Conservation (phyloP, 2,797 vertebrate species). For the Ceryle rudis region DNA sequence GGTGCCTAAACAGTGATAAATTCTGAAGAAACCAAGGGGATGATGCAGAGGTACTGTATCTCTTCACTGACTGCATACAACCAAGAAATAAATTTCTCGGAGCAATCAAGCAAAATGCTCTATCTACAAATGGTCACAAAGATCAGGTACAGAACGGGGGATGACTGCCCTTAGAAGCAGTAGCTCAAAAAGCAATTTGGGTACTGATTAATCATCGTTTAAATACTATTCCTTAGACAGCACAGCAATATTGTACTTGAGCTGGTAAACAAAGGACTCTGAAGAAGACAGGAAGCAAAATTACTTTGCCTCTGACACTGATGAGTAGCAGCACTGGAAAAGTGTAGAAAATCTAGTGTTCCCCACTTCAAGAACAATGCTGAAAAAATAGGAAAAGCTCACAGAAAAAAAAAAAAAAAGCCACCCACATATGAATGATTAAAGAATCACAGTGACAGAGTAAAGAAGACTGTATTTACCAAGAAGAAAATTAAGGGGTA, state of each 20-base stretch:
- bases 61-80: not conserved
- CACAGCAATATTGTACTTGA: not conserved
- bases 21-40: not conserved
- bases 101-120: not conserved
- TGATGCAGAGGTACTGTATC: not conserved
- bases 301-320: not conserved
- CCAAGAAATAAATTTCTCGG: not conserved
- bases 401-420: not conserved
- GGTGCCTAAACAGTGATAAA: not conserved
- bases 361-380: not conserved
- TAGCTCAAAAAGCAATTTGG: too few species aligned
- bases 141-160: too few species aligned
- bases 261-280: not conserved
- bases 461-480: not conserved
- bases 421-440: not conserved
- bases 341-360: not conserved
- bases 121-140: not conserved
- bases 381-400: not conserved
- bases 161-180: too few species aligned
- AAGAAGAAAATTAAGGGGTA: not conserved
- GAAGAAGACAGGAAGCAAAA: not conserved
- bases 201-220: not conserved
- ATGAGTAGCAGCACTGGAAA: not conserved
- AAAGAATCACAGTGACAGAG: not conserved
- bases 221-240: not conserved